phyloP scores from a whole-genome alignment of 2,797 vertebrate species.

The Sebastes taczanowskii region DNA sequence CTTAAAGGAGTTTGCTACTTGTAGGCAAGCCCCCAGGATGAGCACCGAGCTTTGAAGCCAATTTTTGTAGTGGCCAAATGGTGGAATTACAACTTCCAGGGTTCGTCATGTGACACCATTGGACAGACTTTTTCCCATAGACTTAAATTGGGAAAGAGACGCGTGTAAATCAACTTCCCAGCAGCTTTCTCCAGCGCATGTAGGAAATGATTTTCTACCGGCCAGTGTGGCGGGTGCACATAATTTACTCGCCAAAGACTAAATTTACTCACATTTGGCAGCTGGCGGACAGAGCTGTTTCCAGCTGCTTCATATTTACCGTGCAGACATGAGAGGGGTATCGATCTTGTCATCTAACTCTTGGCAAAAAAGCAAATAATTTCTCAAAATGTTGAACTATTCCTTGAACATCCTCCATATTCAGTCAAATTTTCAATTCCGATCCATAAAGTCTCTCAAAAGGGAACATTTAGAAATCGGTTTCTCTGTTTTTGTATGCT shows the following conservation, averaged over 20 bases:
- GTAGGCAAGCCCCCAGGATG: background rate
- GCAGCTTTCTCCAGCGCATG: too few relatives aligned
- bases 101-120: background rate
- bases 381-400: background rate
- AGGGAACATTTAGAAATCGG: background rate
- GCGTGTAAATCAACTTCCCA: background rate
- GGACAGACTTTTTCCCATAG: background rate
- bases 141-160: background rate
- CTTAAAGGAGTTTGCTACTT: background rate
- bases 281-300: background rate
- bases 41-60: background rate
- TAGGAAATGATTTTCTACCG: too few relatives aligned
- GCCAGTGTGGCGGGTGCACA: too few relatives aligned
- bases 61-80: background rate
- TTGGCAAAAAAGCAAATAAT: background rate
- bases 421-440: background rate
- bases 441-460: background rate
- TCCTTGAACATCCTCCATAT: background rate
- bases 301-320: background rate
- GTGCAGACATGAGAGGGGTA: background rate
- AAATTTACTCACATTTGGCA: background rate
- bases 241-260: background rate
- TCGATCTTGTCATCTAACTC: background rate
- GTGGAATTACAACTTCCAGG: background rate
- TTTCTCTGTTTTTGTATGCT: background rate